Evolutionary conservation across 2,797 vertebrate species (phyloP).

Genomic region (Typhlichthys subterraneus): DNA sequence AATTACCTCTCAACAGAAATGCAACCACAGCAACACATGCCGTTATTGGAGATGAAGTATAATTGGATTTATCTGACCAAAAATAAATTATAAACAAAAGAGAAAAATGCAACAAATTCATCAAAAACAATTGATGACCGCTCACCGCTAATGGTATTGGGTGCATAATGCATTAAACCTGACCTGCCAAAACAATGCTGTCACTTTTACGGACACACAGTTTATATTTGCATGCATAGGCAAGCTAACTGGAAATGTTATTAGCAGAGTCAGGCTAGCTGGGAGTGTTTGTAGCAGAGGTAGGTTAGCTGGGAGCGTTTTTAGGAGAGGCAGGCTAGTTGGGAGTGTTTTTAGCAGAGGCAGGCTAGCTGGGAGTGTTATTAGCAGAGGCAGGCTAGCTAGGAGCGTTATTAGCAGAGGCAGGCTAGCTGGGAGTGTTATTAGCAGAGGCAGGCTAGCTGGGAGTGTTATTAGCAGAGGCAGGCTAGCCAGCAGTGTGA

Average conservation of each 20-base stretch:
- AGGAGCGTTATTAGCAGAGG: background rate
- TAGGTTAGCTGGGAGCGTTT: background rate
- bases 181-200: constrained; percentile 52
- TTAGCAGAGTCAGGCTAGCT: too few relatives aligned
- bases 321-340: too few relatives aligned
- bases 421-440: too few relatives aligned
- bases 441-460: too few relatives aligned
- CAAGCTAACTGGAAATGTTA: background rate
- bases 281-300: background rate
- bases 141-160: constrained; percentile 56
- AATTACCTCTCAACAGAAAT: constrained; percentile 69
- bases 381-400: too few relatives aligned
- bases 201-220: constrained; percentile 24
- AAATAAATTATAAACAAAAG: constrained; percentile 27
- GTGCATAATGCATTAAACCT: constrained; percentile 42
- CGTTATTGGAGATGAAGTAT: constrained; percentile 60
- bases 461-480: too few relatives aligned
- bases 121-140: constrained; percentile 54
- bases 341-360: too few relatives aligned
- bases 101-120: constrained; percentile 26
- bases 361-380: too few relatives aligned
- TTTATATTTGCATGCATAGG: constrained; percentile 25
- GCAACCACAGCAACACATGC: constrained; percentile 58
- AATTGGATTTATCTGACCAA: constrained; percentile 68
- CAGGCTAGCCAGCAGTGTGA: background rate